phyloP scores from a whole-genome alignment of 2,888 invertebrate species.

The Pandemis cinnamomeana region DNA sequence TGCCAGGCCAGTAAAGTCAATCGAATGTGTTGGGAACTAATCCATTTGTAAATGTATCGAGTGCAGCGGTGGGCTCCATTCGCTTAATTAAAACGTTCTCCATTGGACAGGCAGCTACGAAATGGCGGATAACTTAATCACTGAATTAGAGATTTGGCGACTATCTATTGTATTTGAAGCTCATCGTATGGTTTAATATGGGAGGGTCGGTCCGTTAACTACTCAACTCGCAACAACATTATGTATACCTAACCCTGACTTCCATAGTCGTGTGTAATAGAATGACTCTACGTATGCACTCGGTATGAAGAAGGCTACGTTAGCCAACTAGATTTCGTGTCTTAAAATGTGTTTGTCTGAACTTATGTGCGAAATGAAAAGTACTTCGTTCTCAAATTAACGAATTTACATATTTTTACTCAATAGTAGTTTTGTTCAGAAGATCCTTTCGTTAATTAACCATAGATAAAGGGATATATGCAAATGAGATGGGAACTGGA shows the following conservation, averaged over 20 bases:
- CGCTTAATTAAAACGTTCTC: constrained; percentile 77
- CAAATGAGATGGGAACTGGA: constrained; percentile 8
- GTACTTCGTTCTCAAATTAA: no score
- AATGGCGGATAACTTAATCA: constrained; percentile 21
- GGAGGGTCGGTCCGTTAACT: no score
- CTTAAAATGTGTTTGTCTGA: no score
- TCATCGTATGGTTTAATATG: background rate
- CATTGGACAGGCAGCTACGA: constrained; percentile 46
- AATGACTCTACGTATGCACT: no score
- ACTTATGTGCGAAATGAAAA: no score
- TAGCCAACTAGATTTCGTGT: no score
- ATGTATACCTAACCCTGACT: no score
- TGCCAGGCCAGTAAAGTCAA: constrained; percentile 26
- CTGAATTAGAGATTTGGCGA: constrained; percentile 32
- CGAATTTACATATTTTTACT: background rate
- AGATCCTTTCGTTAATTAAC: background rate
- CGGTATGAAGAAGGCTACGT: no score
- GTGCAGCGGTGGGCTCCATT: constrained; percentile 61
- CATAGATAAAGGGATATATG: background rate
- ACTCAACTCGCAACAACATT: no score
- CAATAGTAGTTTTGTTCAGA: background rate
- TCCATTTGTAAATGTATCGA: constrained; percentile 66
- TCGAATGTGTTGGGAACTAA: constrained; percentile 60
- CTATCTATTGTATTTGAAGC: constrained; percentile 21
- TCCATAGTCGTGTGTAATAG: no score